Percentiles rank a stretch among this genome's conserved stretches.
These are phyloP conservation scores for Odontamblyopus lacepedii DNA, from an alignment of 2,797 vertebrate species.

Conservation along the genomic window DNA sequence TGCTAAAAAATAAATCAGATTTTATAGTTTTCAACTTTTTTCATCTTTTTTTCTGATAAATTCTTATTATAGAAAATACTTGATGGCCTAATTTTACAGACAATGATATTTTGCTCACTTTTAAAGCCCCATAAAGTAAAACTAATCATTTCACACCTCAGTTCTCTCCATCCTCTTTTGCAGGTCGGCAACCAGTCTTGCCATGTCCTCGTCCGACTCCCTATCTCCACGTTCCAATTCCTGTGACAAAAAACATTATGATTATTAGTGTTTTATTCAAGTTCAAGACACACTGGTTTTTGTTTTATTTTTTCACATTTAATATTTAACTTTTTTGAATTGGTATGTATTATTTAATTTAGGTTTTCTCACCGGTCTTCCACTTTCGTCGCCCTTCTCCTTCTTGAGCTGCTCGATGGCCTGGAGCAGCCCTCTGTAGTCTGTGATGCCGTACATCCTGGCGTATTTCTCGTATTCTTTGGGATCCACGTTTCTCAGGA, in stretches of 20 bases:
- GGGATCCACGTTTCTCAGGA: slow-evolving; percentile 97
- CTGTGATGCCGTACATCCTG: slow-evolving; percentile 98
- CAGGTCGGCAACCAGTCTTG: slow-evolving; percentile 94
- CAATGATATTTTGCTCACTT: background rate
- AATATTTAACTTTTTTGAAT: too few relatives aligned
- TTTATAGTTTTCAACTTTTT: too few relatives aligned
- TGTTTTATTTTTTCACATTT: background rate
- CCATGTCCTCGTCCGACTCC: slow-evolving; percentile 92
- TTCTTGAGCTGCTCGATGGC: slow-evolving; percentile 95
- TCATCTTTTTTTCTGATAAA: too few relatives aligned
- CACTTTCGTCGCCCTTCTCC: slow-evolving; percentile 88
- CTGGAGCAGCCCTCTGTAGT: slow-evolving; percentile 96
- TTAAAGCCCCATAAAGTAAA: background rate
- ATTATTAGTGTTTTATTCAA: background rate
- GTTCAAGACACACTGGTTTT: background rate
- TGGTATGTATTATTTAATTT: too few relatives aligned
- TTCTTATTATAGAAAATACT: background rate
- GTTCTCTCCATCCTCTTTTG: slow-evolving; percentile 94
- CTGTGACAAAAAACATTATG: slow-evolving; percentile 64
- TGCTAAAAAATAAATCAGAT: too few relatives aligned
- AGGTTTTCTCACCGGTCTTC: slow-evolving; percentile 81
- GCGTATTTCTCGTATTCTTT: slow-evolving; percentile 99
- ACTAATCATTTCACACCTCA: slow-evolving; percentile 80
- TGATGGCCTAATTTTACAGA: background rate
- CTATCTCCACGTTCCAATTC: slow-evolving; percentile 89